phyloP scores from a whole-genome alignment of 2,797 vertebrate genomes.

The Myotis myotis region DNA sequence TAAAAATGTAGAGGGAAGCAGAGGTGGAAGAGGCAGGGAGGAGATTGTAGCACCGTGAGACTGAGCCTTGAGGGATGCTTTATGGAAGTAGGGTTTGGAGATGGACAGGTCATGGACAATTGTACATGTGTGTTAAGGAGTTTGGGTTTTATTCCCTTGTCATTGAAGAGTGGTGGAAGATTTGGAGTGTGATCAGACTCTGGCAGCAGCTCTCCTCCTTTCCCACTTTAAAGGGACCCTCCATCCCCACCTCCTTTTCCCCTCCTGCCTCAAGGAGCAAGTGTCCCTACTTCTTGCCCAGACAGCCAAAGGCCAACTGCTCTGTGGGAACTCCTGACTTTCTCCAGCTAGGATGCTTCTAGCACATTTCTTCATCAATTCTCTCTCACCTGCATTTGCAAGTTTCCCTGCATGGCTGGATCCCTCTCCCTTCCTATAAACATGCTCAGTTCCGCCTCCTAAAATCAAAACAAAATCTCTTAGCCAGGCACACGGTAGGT shows the following conservation, averaged over 20 bases:
- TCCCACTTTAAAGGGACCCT: neutral
- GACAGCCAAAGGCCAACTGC: accelerated
- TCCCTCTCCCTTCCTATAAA: neutral
- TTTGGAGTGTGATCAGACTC: neutral
- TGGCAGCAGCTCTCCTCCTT: neutral
- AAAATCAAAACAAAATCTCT: neutral
- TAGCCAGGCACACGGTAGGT: neutral
- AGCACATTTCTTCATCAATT: neutral
- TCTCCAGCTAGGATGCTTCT: neutral
- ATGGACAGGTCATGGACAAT: too few species aligned
- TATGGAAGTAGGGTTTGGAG: neutral
- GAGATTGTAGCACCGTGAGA: neutral
- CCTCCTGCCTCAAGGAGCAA: neutral
- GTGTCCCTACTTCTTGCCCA: neutral
- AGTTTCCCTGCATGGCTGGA: neutral
- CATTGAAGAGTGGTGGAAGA: neutral
- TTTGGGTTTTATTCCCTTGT: neutral
- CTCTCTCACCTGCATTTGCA: neutral
- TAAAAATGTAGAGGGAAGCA: neutral
- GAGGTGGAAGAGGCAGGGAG: neutral
- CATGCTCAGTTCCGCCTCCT: neutral
- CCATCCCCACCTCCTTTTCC: too few species aligned
- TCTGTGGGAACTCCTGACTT: neutral
- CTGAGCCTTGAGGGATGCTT: neutral
- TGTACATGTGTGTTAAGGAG: neutral